Conservation (phyloP, 2,888 invertebrate genomes). For the Scaptomyza cyrtandrae region DNA sequence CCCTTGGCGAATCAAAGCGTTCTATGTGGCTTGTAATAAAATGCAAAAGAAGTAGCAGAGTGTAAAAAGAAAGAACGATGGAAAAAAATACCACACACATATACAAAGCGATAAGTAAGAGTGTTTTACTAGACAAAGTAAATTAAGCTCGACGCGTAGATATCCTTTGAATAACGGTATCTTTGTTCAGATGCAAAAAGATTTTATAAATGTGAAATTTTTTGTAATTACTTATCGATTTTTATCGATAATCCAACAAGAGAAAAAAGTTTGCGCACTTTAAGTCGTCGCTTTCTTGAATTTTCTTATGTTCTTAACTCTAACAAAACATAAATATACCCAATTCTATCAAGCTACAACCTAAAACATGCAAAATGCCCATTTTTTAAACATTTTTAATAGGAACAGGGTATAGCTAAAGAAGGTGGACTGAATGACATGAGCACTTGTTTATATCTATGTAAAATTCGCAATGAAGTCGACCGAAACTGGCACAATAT, state of each 20-base stretch:
- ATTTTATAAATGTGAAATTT: too few species aligned
- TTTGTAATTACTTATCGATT: neutral
- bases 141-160: neutral
- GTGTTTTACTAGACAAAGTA: neutral
- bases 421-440: slow-evolving; percentile 70
- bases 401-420: neutral
- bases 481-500: slow-evolving; percentile 54
- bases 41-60: slow-evolving; percentile 57
- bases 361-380: neutral
- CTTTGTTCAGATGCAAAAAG: too few species aligned
- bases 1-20: slow-evolving; percentile 57
- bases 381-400: neutral
- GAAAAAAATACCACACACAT: slow-evolving; percentile 1
- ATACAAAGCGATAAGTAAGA: slow-evolving; percentile 11
- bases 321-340: too few species aligned
- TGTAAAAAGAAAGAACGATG: slow-evolving; percentile 7
- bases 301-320: too few species aligned
- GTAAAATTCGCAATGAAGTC: slow-evolving; percentile 72
- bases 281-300: too few species aligned
- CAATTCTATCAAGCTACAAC: too few species aligned
- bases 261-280: too few species aligned
- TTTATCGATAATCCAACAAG: neutral
- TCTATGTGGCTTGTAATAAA: slow-evolving; percentile 67
- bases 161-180: slow-evolving; percentile 4
- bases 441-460: slow-evolving; percentile 76